These are phyloP conservation scores for Hydrozoanthus tunicans DNA, from an alignment of 64 coral and sea anemone genomes.

Conservation along the genomic window DNA sequence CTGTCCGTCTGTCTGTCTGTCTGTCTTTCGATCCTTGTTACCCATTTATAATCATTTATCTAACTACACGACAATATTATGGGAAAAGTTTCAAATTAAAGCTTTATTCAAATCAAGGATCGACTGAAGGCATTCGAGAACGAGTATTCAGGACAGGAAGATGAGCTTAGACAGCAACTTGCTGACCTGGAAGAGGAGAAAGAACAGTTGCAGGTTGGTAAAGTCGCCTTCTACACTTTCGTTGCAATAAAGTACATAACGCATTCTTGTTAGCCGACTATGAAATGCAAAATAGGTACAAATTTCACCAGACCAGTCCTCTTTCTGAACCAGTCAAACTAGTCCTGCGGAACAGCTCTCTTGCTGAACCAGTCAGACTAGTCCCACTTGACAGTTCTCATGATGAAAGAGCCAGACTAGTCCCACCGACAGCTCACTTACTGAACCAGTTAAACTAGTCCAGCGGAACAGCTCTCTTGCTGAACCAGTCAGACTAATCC, in stretches of 20 bases:
- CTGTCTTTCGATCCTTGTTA: background rate
- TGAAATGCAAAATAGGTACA: no score
- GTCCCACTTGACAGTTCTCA: no score
- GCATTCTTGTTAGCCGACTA: background rate
- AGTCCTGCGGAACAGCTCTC: no score
- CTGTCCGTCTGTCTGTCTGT: background rate
- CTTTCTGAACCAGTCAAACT: no score
- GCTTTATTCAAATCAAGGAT: slow-evolving; percentile 30
- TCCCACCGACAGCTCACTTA: no score
- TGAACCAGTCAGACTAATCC: no score
- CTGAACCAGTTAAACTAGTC: no score
- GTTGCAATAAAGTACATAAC: background rate
- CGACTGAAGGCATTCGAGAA: slow-evolving; percentile 92
- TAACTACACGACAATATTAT: background rate
- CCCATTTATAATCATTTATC: background rate
- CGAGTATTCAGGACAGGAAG: slow-evolving; percentile 82
- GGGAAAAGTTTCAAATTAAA: no score
- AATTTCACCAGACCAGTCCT: no score
- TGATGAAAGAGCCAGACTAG: no score
- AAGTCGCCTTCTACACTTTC: background rate
- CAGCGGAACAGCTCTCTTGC: no score
- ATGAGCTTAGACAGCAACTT: slow-evolving; percentile 85
- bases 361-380: no score
- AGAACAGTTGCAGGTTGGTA: slow-evolving; percentile 89
- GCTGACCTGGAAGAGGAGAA: slow-evolving; percentile 97